phyloP scores from a whole-genome alignment of 2,113 vertebrate genomes.

The Gobiocypris rarus region DNA sequence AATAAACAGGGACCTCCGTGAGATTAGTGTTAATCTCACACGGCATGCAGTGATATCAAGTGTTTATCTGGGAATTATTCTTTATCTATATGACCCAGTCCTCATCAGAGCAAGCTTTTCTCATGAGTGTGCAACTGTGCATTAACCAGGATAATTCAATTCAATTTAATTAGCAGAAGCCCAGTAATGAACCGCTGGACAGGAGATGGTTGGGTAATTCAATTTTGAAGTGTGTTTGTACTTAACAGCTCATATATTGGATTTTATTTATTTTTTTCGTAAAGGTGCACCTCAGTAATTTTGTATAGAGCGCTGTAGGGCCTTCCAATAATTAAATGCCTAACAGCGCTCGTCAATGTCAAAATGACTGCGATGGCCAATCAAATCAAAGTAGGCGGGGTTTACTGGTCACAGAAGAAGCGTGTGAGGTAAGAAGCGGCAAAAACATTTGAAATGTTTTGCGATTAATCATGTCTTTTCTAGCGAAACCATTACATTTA shows the following conservation, averaged over 20 bases:
- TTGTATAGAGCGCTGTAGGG: no score
- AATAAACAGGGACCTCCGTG: slow-evolving; percentile 19
- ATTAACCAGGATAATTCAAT: slow-evolving; percentile 47
- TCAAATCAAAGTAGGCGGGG: no score
- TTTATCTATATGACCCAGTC: slow-evolving; percentile 46
- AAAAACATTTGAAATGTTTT: no score
- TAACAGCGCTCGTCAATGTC: no score
- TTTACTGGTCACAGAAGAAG: no score
- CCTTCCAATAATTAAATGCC: no score
- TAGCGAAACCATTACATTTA: no score
- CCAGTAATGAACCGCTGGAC: not conserved
- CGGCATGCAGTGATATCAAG: slow-evolving; percentile 41
- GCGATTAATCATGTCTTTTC: no score
- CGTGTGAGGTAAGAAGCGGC: no score
- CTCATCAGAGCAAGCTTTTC: slow-evolving; percentile 31
- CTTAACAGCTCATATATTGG: not conserved
- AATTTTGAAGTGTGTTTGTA: not conserved
- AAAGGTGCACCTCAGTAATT: not conserved
- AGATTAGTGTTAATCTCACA: slow-evolving; percentile 47
- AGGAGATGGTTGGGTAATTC: not conserved
- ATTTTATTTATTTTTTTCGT: not conserved
- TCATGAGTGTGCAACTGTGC: slow-evolving; percentile 36
- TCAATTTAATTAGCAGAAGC: slow-evolving; percentile 46
- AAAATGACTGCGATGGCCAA: no score
- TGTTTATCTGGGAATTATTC: slow-evolving; percentile 49